A percentile compares a stretch with the other conserved stretches of the same genome.
Conservation (phyloP, 2,113 vertebrate genomes). For the Cairina moschata region DNA sequence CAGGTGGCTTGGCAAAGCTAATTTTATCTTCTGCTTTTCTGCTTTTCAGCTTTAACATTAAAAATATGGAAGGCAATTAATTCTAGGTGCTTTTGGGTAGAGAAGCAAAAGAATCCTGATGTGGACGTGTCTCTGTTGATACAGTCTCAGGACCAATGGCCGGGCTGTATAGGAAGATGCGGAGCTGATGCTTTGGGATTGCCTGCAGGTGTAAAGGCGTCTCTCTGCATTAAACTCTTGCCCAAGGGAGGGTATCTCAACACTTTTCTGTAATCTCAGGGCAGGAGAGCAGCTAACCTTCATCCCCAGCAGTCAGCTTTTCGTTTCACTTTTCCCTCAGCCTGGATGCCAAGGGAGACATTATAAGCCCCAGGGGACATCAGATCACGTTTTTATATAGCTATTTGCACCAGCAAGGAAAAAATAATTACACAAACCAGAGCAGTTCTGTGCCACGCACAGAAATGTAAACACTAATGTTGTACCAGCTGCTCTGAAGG, state of each 20-base stretch:
- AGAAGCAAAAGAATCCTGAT: not conserved
- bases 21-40: not conserved
- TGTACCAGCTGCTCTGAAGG: not conserved
- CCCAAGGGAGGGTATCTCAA: not conserved
- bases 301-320: not conserved
- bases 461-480: not conserved
- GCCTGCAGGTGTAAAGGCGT: not conserved
- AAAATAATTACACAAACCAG: not conserved
- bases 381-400: not conserved
- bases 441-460: not conserved
- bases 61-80: not conserved
- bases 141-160: not conserved
- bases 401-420: not conserved
- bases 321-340: not conserved
- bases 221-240: not conserved
- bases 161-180: fast-evolving
- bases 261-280: not conserved
- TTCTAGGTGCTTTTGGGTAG: not conserved
- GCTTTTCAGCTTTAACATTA: not conserved
- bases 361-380: not conserved
- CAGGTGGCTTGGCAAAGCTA: not conserved
- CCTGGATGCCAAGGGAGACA: not conserved
- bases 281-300: not conserved
- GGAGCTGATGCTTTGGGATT: not conserved
- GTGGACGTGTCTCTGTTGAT: not conserved